phyloP scores from a whole-genome alignment of 2,113 vertebrate species.

The Hirundichthys speculiger region DNA sequence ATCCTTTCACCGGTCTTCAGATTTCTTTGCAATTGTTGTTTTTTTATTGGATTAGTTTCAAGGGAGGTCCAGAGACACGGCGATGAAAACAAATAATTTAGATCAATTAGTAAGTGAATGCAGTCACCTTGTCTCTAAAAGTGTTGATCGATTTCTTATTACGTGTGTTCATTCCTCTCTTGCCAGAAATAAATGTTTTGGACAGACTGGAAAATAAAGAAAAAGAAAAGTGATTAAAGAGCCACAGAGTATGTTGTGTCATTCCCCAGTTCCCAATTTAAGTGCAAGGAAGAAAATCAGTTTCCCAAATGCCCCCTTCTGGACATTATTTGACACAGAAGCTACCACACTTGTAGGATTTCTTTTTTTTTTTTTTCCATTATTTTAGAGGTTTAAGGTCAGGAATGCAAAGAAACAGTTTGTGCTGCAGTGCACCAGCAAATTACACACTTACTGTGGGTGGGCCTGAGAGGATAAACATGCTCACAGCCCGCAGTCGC shows the following conservation, averaged over 20 bases:
- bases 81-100: conserved; percentile 11
- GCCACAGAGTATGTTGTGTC: neutral
- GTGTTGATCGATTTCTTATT: conserved; percentile 12
- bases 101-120: conserved; percentile 14
- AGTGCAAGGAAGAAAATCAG: neutral
- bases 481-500: conserved; percentile 17
- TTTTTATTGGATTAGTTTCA: conserved; percentile 37
- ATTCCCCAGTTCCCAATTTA: neutral
- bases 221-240: neutral
- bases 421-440: conserved; percentile 36
- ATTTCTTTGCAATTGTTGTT: conserved; percentile 19
- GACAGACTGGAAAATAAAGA: neutral
- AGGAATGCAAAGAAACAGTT: conserved; percentile 34
- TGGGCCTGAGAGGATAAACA: conserved; percentile 24
- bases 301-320: neutral
- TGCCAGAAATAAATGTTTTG: conserved; percentile 6
- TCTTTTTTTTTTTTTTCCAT: conserved; percentile 12
- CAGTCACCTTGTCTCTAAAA: conserved; percentile 5
- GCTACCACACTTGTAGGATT: neutral
- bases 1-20: conserved; percentile 7
- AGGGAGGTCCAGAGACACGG: neutral
- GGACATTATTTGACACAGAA: neutral
- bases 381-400: conserved; percentile 28
- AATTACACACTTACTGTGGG: conserved; percentile 39
- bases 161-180: neutral